Conservation (phyloP, 1,140 invertebrate genomes). For the Neodiprion pinetum region DNA sequence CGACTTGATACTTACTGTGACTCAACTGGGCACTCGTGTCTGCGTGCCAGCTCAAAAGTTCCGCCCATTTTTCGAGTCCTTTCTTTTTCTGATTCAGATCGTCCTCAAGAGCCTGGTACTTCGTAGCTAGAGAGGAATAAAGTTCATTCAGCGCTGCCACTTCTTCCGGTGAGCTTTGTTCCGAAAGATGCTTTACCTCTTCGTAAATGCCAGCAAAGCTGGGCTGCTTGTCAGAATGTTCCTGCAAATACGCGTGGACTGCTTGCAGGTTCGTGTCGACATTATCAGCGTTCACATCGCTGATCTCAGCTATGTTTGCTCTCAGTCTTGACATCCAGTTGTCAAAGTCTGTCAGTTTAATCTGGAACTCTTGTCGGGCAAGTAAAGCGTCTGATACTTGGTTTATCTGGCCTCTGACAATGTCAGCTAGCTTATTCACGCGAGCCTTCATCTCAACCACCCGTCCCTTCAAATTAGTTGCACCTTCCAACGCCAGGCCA, state of each 20-base stretch:
- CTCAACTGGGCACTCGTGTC: conserved; percentile 82
- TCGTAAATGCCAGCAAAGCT: conserved; percentile 78
- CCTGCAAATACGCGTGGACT: conserved; percentile 79
- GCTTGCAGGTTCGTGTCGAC: conserved; percentile 80
- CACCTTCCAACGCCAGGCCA: conserved; percentile 78
- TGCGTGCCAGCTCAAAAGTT: conserved; percentile 81
- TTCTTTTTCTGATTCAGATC: conserved; percentile 77
- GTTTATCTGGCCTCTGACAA: conserved; percentile 76
- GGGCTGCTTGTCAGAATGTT: conserved; percentile 80
- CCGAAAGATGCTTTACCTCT: conserved; percentile 80
- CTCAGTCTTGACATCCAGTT: conserved; percentile 84
- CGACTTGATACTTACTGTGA: conserved; percentile 81
- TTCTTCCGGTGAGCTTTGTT: conserved; percentile 74
- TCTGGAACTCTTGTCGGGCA: conserved; percentile 83
- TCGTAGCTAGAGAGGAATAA: conserved; percentile 75
- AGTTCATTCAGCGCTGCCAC: conserved; percentile 74
- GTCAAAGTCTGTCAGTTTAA: conserved; percentile 80
- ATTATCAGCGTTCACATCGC: conserved; percentile 81
- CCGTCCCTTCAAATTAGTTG: conserved; percentile 72
- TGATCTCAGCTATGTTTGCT: conserved; percentile 76
- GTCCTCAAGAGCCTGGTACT: conserved; percentile 79
- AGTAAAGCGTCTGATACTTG: conserved; percentile 81
- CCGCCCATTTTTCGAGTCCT: conserved; percentile 82
- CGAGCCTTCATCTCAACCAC: conserved; percentile 76
- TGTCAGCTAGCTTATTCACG: conserved; percentile 75